Base-by-base conservation (phyloP, 2,797 vertebrate genomes). In the Pterois miles region DNA sequence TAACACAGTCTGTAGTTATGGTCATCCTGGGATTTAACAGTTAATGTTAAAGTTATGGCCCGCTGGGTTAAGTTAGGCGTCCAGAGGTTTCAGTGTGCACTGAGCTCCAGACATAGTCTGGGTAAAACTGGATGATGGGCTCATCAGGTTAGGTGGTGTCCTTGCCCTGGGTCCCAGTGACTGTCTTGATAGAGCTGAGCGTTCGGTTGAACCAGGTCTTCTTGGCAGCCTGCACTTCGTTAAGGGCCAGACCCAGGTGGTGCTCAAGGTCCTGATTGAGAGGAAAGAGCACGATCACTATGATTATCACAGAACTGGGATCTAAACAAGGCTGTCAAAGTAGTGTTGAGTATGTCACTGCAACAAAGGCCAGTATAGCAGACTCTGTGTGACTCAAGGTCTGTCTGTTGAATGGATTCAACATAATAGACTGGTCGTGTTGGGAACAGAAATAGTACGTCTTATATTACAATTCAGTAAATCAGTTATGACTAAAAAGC, bases 141-240 rank as follows among this genome's bases (percentile, higher is more conserved):
- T 77, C 72, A 22, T 68, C 52, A 22, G 65, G 88, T 97, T 96
- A 99, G 91, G 97, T 96, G 80, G 97, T 98, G 94, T 99, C 98
- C 93, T 99, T 99, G 76, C 98, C 98, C 94, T 99, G 98, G 79
- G 96, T 96, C 75, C 98, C 98, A 1, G 98, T 99, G 79, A 96
- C 98, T 1, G 98, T 99, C 95, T 99, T 99, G 94, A 99, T 99
- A 91, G 98, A 99, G 94, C 94, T 99, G 88, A 99, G 96, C 3
- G 98, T 99, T 90, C 98, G 94, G 95, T 99, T 99, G 95, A 99
- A 99, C 98, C 98, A 99, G 1, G 98, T 99, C 96, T 99, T 99
- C 95, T 99, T 99, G 88, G 98, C 97, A 2, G 98, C 98, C 91
- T 99, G 98, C 20, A 99, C 97, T 92, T 99, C 98, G 1, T 96